phyloP scores from a whole-genome alignment of 2,797 vertebrate species.

The Poeciliopsis gracilis region DNA sequence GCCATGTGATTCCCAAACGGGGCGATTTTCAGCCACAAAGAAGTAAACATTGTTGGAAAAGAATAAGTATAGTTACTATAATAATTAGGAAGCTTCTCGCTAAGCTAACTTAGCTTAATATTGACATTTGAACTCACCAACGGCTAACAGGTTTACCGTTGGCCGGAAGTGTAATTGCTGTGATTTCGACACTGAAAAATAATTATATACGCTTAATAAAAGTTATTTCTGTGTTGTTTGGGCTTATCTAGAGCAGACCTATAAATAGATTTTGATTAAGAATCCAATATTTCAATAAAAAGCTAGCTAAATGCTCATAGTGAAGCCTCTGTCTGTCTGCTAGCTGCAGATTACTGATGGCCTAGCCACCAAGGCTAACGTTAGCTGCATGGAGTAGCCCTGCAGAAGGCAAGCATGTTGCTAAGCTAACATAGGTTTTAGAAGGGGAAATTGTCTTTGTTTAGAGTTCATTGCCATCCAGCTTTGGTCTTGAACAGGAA shows the following conservation, averaged over 20 bases:
- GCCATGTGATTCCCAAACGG: background rate
- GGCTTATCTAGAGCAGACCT: background rate
- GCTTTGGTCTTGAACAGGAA: conserved; percentile 35
- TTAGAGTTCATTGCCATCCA: background rate
- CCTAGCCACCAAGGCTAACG: conserved; percentile 20
- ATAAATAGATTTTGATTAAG: background rate
- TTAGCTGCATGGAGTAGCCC: conserved; percentile 9
- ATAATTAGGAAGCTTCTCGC: rapidly evolving
- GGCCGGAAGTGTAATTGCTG: conserved; percentile 29
- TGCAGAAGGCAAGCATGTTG: background rate
- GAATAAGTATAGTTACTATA: background rate
- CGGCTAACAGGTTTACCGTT: background rate
- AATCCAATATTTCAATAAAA: background rate
- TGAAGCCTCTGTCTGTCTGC: background rate
- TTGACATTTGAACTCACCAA: background rate
- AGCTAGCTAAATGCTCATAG: background rate
- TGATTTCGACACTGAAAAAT: background rate
- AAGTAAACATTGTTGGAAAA: background rate
- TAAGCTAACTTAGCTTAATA: background rate
- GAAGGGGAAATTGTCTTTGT: background rate
- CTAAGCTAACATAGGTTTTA: background rate
- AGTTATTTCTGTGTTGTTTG: conserved; percentile 12
- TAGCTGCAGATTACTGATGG: background rate
- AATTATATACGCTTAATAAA: conserved; percentile 4
- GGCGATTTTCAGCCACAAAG: background rate